These are phyloP conservation scores for Mactromeris polynyma DNA, from an alignment of 2,888 invertebrate genomes.

Conservation along the genomic window DNA sequence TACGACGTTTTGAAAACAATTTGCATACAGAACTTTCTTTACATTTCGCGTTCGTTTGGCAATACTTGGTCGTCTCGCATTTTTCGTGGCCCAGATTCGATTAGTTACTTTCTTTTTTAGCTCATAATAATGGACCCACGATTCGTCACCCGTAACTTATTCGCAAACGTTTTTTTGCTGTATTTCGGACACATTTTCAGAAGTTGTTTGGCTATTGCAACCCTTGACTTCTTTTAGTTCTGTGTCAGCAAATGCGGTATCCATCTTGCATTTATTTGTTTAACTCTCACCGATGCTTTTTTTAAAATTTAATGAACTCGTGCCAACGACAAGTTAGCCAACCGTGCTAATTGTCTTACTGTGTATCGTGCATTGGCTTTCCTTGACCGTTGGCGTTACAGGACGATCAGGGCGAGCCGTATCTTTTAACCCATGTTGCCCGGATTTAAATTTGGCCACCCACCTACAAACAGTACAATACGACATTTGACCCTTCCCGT, in stretches of 20 bases:
- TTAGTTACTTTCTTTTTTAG: no score
- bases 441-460: conserved; percentile 37
- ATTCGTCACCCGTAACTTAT: not conserved
- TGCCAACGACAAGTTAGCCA: conserved; percentile 40
- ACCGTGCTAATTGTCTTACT: conserved; percentile 28
- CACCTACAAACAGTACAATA: conserved; percentile 33
- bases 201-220: no score
- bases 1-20: no score
- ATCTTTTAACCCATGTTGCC: conserved; percentile 39
- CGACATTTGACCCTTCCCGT: conserved; percentile 42
- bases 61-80: no score
- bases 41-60: no score
- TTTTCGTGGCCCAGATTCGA: no score
- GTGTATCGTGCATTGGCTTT: conserved; percentile 31
- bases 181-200: not conserved
- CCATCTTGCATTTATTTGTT: not conserved
- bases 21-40: no score
- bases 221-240: not conserved
- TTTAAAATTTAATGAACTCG: conserved; percentile 26
- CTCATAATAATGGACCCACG: no score
- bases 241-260: not conserved
- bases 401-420: not conserved
- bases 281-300: no score
- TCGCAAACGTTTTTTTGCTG: not conserved
- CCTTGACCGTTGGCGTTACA: not conserved